These are phyloP conservation scores for Cettia cetti DNA, from an alignment of 2,113 vertebrate species.

Conservation along the genomic window DNA sequence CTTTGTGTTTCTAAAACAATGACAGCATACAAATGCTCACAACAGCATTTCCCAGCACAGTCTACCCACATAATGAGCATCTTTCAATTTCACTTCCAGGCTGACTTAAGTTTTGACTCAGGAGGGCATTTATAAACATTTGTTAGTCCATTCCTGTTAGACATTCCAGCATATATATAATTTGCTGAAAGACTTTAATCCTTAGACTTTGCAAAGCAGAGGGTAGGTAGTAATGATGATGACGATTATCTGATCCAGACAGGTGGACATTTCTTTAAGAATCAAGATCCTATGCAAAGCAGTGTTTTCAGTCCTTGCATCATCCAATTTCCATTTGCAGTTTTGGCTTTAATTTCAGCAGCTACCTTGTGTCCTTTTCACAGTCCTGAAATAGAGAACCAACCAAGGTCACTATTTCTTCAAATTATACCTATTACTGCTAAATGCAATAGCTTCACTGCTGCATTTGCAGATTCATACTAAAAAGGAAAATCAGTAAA, in stretches of 20 bases:
- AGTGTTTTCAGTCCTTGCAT: background rate
- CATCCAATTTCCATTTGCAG: background rate
- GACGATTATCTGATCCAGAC: background rate
- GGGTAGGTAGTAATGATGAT: background rate
- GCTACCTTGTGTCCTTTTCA: background rate
- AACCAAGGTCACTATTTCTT: background rate
- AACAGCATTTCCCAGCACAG: background rate
- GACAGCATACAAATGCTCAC: background rate
- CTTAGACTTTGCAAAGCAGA: background rate
- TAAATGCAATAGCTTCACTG: background rate
- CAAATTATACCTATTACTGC: background rate
- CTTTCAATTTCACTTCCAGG: background rate
- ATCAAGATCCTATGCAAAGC: background rate
- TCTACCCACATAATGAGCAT: rapidly evolving
- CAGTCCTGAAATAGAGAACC: background rate
- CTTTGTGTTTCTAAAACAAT: background rate
- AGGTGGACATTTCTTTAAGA: background rate
- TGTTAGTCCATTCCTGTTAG: background rate
- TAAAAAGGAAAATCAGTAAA: background rate
- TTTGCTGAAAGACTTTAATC: background rate
- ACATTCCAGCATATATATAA: background rate
- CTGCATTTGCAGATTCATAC: background rate
- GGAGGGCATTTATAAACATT: background rate
- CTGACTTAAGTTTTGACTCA: background rate
- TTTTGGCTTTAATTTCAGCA: background rate